phyloP scores from a whole-genome alignment of 2,797 vertebrate genomes.

The Melanotaenia maccullochi region DNA sequence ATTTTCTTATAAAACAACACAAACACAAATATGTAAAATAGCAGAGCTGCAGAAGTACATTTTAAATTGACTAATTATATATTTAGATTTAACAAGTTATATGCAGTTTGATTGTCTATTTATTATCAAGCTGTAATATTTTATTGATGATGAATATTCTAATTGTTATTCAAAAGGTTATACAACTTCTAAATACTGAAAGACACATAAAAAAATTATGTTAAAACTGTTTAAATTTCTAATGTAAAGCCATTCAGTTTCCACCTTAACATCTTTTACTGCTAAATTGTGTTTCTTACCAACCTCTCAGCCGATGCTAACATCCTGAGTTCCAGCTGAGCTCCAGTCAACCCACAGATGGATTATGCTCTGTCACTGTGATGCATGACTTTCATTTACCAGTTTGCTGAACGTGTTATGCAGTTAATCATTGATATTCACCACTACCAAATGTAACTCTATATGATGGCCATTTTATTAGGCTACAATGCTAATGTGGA shows the following conservation, averaged over 20 bases:
- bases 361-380: slow-evolving; percentile 68
- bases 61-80: not conserved
- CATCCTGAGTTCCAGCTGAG: slow-evolving; percentile 32
- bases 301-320: slow-evolving; percentile 40
- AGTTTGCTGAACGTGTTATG: slow-evolving; percentile 64
- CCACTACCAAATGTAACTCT: slow-evolving; percentile 69
- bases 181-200: not conserved
- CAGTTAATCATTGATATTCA: slow-evolving; percentile 71
- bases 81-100: not conserved
- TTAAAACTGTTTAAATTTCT: not conserved
- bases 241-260: slow-evolving; percentile 1
- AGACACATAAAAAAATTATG: not conserved
- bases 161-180: not conserved
- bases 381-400: slow-evolving; percentile 74
- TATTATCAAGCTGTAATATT: not conserved
- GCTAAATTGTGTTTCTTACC: not conserved
- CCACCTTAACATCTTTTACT: not conserved
- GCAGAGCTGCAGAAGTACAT: not conserved
- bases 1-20: not conserved
- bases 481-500: slow-evolving; percentile 49
- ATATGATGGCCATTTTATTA: slow-evolving; percentile 72
- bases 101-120: not conserved
- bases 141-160: not conserved
- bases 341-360: slow-evolving; percentile 68
- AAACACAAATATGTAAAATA: too few relatives aligned